Conservation (phyloP, 2,113 vertebrate species). For the Ivindomyrus marchei region DNA sequence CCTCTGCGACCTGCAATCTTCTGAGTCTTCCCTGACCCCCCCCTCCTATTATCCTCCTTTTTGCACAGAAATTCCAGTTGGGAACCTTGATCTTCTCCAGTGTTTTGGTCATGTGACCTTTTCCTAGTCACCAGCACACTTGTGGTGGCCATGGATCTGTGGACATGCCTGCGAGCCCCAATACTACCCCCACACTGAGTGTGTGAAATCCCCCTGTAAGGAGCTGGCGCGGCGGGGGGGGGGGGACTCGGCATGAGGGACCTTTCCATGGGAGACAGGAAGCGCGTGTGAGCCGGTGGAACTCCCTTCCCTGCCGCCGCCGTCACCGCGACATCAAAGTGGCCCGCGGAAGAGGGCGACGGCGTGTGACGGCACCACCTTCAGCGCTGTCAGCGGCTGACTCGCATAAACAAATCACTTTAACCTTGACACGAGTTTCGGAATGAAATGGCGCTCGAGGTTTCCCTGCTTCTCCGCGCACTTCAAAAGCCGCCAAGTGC, state of each 20-base stretch:
- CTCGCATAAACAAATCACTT: conserved; percentile 18
- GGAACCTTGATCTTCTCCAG: not conserved
- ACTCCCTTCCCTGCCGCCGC: not conserved
- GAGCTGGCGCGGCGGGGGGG: not conserved
- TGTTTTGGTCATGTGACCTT: not conserved
- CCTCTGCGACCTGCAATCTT: not conserved
- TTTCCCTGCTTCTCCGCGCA: not conserved
- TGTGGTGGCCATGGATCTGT: not conserved
- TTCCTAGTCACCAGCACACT: not conserved
- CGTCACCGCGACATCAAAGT: not conserved
- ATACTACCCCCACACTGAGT: not conserved
- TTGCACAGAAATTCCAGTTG: not conserved
- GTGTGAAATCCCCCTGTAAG: not conserved
- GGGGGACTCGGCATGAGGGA: not conserved
- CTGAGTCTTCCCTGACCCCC: too few relatives aligned
- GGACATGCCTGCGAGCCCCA: not conserved
- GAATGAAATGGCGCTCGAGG: conserved; percentile 3
- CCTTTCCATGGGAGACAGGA: not conserved
- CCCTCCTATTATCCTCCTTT: not conserved
- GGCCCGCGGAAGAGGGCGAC: conserved; percentile 16
- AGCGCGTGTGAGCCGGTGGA: not conserved
- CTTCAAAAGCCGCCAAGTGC: not conserved
- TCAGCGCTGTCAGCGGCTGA: not conserved
- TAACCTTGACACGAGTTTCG: conserved; percentile 11
- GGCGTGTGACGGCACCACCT: conserved; percentile 1